Conservation (phyloP, 1,140 invertebrate genomes). For the Hesperophylax magnus region DNA sequence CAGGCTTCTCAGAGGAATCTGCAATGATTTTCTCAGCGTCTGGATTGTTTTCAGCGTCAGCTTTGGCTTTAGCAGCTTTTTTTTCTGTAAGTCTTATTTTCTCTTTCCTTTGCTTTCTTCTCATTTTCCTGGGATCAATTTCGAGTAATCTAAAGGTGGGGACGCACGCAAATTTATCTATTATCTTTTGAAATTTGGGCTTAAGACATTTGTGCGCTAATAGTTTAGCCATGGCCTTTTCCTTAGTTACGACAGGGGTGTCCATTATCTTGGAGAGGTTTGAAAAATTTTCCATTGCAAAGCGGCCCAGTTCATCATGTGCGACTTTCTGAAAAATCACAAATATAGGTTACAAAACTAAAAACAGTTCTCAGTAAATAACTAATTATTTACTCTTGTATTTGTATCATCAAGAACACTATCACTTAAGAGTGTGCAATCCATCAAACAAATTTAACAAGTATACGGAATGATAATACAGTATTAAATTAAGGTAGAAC, state of each 20-base stretch:
- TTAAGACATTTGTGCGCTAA: conserved; percentile 45
- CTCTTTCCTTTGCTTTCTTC: conserved; percentile 49
- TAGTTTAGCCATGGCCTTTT: conserved; percentile 53
- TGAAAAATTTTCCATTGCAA: conserved; percentile 50
- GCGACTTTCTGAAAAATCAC: conserved; percentile 49
- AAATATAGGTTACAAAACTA: background rate
- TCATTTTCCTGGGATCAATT: conserved; percentile 44
- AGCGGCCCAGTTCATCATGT: conserved; percentile 44
- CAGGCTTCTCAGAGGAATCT: too few species aligned
- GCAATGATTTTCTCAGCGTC: background rate
- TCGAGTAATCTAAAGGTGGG: conserved; percentile 50
- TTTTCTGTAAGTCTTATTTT: conserved; percentile 33
- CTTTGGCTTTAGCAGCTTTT: background rate
- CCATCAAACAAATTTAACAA: too few species aligned
- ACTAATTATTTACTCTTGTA: too few species aligned
- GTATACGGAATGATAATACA: too few species aligned
- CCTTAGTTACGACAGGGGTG: conserved; percentile 46
- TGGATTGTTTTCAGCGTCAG: conserved; percentile 5
- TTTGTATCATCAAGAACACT: too few species aligned
- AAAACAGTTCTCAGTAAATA: too few species aligned
- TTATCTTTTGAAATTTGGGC: conserved; percentile 33
- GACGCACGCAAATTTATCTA: conserved; percentile 43
- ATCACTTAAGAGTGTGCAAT: too few species aligned
- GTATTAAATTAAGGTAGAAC: too few species aligned
- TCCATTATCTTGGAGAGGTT: conserved; percentile 51